Base-by-base conservation (phyloP, 2,888 invertebrate genomes). In the Ophion slaviceki region DNA sequence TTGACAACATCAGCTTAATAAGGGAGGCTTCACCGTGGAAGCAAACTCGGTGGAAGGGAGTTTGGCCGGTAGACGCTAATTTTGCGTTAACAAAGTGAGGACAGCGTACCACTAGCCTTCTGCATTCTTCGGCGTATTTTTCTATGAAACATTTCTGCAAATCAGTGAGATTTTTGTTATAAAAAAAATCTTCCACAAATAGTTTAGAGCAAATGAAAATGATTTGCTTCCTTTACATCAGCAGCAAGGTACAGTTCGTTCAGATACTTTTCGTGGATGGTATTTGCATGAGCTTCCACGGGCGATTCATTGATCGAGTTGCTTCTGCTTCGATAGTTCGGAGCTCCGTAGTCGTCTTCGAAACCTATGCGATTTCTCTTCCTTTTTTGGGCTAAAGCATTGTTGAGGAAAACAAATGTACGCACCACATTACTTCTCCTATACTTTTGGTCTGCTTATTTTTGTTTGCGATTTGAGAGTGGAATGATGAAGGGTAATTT, bases 41-140 rank as follows among this genome's bases (percentile, higher is more conserved):
- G 66, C 90, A 90, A n/a, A 89, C 88, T 17, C 88, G 86, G 81
- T 90, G 90, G 77, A 90, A 89, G 1, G 90, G 89, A 3, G 90
- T 90, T n/a, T 88, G 74, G 28, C 90, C 90, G 11, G 80, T 88
- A 20, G 82, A 86, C 47, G 70, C 74, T 10, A 84, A 72, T 62
- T 77, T 87, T 1, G 83, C 77, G 75, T 90, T 90, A 36, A 90
- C 82, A 47, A 90, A 62, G 28, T 85, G 72, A 6, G 90, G 90
- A 84, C 83, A 89, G 40, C 80, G 80, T 20, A 84, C 82, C n/a
- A 84, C 67, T 4, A 89, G 68, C 67, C 88, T 80, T 47, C 88
- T 84, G 57, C 90, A 90, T 36, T 90, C 76, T 76, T 57, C n/a
- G 75, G 11, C 61, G 10, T 74, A 57, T 74, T 61, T 61, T 61